Percentiles rank a stretch among this genome's conserved stretches.
Conservation (phyloP, 2,797 vertebrate genomes). For the Naso thynnoides region DNA sequence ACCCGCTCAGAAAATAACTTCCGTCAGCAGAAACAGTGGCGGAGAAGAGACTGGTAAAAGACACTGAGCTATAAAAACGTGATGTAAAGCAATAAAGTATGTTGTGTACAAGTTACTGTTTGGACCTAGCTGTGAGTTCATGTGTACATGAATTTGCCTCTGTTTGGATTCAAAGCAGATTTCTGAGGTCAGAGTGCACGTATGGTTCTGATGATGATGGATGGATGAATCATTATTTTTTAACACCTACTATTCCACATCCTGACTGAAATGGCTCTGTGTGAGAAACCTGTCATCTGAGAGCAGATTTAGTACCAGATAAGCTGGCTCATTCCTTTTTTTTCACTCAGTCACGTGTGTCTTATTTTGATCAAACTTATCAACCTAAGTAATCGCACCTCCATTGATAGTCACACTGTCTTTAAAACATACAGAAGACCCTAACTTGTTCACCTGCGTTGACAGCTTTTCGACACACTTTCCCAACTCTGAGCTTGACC, state of each 20-base stretch:
- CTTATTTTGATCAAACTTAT: background rate
- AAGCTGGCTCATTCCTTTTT: background rate
- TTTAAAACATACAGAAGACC: background rate
- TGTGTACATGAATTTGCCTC: slow-evolving; percentile 7
- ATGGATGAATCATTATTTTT: slow-evolving; percentile 12
- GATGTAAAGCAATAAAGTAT: background rate
- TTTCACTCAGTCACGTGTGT: background rate
- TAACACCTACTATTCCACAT: slow-evolving; percentile 26
- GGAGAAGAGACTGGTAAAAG: background rate
- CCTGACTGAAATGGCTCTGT: slow-evolving; percentile 30
- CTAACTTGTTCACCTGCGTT: background rate
- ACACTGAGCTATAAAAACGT: slow-evolving; percentile 2
- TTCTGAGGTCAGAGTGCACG: background rate
- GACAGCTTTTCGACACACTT: background rate
- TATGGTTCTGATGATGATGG: background rate
- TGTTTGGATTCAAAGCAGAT: background rate
- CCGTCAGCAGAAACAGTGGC: slow-evolving; percentile 18
- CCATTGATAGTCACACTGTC: background rate
- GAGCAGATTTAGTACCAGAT: background rate
- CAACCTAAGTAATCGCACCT: too few species aligned
- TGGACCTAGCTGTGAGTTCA: slow-evolving; percentile 14
- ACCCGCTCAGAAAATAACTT: slow-evolving; percentile 24
- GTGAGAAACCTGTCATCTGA: slow-evolving; percentile 34
- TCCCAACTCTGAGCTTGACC: background rate
- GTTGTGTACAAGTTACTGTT: background rate